Evolutionary conservation across 2,797 vertebrate genomes (phyloP), one percentile per base, ranked within the genome.

Genomic region (Enoplosus armatus): DNA sequence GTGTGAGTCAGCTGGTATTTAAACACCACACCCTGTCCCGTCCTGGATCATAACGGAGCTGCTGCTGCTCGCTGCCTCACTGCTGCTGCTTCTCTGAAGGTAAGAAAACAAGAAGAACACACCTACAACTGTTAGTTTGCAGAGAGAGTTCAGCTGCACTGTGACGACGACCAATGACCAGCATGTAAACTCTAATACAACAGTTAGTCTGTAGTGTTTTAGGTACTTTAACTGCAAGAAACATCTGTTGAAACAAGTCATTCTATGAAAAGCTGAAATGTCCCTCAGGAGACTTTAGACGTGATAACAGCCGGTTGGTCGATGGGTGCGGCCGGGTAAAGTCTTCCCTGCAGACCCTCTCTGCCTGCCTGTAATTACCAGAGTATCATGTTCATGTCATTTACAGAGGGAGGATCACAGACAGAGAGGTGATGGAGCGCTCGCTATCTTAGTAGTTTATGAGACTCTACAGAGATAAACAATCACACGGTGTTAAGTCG

Each of bases 21-120:
- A 92, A 93, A 76, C 69, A 76, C 89, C 91, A 87, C 92, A 87
- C 92, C 92, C 91, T 59, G 53, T 18, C 48, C 63, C 0, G 47
- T 73, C 55, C 72, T 7, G 75, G 82, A 33, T 75, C 85, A 87
- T 83, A 90, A 83, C 87, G 66, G 82, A 80, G 67, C 85, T 86
- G 76, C 82, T 85, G 76, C 78, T 82, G 74, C 74, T 64, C 58
- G 35, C 77, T 72, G 77, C 75, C 45, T 69, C 76, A 4, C 79
- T 70, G 51, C 82, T 75, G 75, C 68, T 79, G 76, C 73, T 48
- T 54, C 68, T 76, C 80, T 81, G 41, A 84, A 86, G 92, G 92
- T 90, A 92, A 87, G 89, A 70, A 53, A 12, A 55, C 60, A 37
- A 0, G 16, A 14, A 18, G 0, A 26, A n/a, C 27, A 1, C 31